These are phyloP conservation scores for Petrolisthes manimaculis DNA, from an alignment of 2,888 invertebrate species.

Conservation along the genomic window DNA sequence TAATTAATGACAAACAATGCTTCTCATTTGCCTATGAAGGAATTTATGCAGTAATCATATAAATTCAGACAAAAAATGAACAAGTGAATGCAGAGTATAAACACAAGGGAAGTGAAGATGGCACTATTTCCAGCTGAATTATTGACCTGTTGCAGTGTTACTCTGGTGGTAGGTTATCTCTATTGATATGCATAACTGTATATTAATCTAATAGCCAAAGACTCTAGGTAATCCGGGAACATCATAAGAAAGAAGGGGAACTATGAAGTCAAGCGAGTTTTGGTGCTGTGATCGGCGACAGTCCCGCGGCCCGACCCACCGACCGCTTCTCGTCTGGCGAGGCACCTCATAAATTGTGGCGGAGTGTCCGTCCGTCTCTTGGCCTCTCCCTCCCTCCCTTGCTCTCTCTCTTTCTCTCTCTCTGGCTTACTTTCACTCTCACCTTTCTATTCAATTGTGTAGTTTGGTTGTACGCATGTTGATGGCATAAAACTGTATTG, in stretches of 20 bases:
- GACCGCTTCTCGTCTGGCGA: background rate
- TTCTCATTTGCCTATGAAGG: background rate
- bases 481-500: too few species aligned
- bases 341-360: constrained; percentile 6
- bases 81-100: too few species aligned
- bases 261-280: background rate
- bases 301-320: constrained; percentile 9
- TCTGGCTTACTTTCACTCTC: background rate
- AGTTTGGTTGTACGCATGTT: too few species aligned
- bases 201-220: too few species aligned
- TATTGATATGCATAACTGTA: too few species aligned
- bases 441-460: too few species aligned
- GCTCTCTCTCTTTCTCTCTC: constrained; percentile 30
- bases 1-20: background rate
- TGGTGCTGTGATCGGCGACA: background rate
- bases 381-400: constrained; percentile 20
- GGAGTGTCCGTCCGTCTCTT: constrained; percentile 7
- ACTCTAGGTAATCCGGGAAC: too few species aligned
- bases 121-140: too few species aligned
- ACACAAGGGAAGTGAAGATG: too few species aligned
- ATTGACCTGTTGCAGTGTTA: too few species aligned
- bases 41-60: background rate
- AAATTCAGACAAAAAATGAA: background rate
- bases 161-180: too few species aligned
- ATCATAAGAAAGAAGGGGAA: background rate